Evolutionary conservation across 30 jellyfish, hydroid and myxozoan species (phyloP).

Genomic region (Nemopilema nomurai): DNA sequence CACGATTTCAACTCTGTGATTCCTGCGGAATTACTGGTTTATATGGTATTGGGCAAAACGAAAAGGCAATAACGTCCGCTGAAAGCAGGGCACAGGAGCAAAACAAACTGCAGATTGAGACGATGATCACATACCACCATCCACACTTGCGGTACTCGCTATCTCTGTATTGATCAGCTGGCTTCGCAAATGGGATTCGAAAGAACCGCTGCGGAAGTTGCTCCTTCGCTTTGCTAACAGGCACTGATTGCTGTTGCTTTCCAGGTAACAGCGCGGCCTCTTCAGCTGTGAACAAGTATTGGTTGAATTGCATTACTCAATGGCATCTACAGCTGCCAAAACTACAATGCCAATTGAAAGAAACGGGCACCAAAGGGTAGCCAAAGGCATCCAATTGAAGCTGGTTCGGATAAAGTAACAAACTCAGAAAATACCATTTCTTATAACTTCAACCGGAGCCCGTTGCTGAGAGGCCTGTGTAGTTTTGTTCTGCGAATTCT

Average conservation of each 20-base stretch:
- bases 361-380: too few relatives aligned
- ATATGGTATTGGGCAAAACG: not conserved
- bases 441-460: constrained; percentile 93
- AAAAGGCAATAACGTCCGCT: not conserved
- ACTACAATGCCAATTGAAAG: not conserved
- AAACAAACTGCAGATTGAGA: too few relatives aligned
- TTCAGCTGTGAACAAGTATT: constrained; percentile 52
- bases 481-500: constrained; percentile 71
- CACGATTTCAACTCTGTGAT: too few relatives aligned
- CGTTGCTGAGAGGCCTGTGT: constrained; percentile 80
- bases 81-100: too few relatives aligned
- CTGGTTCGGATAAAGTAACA: too few relatives aligned
- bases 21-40: too few relatives aligned
- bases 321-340: not conserved
- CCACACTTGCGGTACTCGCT: constrained; percentile 82
- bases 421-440: too few relatives aligned
- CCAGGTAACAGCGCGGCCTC: constrained; percentile 12
- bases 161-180: constrained; percentile 87
- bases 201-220: constrained; percentile 80
- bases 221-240: constrained; percentile 17
- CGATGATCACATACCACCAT: constrained; percentile 80
- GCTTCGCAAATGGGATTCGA: constrained; percentile 92
- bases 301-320: not conserved
- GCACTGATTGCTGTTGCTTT: constrained; percentile 12
- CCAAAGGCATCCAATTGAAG: too few relatives aligned